A percentile compares a stretch with the other conserved stretches of the same genome.
These are phyloP conservation scores for Dendrolimus kikuchii DNA, from an alignment of 1,140 invertebrate genomes.

Conservation along the genomic window DNA sequence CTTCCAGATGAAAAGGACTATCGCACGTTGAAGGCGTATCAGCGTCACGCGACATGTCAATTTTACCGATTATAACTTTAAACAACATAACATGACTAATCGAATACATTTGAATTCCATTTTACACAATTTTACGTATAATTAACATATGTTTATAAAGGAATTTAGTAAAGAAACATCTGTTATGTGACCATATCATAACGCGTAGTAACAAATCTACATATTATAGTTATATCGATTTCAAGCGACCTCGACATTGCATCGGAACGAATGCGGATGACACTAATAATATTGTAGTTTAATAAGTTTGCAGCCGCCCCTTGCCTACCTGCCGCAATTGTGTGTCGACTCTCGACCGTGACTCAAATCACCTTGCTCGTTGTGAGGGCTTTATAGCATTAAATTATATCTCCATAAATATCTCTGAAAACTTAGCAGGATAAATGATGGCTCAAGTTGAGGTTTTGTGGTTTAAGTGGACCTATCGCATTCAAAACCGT, in stretches of 20 bases:
- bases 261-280: constrained; percentile 26
- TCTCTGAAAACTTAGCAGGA: no score
- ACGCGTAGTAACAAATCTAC: not conserved
- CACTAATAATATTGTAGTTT: constrained; percentile 16
- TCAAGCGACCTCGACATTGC: constrained; percentile 26
- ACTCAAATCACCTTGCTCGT: constrained; percentile 53
- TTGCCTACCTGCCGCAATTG: constrained; percentile 41
- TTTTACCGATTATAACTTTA: no score
- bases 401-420: not conserved
- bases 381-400: constrained; percentile 21
- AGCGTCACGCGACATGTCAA: no score
- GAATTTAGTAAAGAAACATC: not conserved
- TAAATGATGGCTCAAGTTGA: no score
- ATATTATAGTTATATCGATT: not conserved
- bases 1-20: no score
- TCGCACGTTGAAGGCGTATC: no score
- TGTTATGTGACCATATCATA: not conserved
- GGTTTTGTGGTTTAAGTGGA: no score
- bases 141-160: no score
- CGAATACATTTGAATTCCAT: no score
- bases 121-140: no score
- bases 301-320: constrained; percentile 42
- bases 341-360: constrained; percentile 34
- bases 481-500: no score
- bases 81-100: no score